Evolutionary conservation across 1,140 invertebrate genomes (phyloP).

Genomic region (Hyles vespertilio): DNA sequence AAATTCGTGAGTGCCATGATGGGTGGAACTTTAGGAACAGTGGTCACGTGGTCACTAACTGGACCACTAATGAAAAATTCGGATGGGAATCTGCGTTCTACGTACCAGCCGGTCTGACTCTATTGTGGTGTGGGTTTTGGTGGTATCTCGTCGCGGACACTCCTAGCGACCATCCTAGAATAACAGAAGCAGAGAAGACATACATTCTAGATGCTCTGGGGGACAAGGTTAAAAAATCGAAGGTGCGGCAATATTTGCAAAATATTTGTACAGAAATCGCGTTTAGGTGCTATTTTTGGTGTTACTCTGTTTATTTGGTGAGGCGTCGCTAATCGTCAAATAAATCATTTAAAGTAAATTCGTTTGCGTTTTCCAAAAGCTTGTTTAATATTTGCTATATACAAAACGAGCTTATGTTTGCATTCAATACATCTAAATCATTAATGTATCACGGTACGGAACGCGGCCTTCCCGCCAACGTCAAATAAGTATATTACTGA

Average conservation of each 20-base stretch:
- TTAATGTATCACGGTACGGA: too few species aligned
- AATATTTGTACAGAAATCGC: conserved; percentile 1
- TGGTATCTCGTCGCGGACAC: conserved; percentile 81
- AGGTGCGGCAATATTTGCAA: conserved; percentile 43
- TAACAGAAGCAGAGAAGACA: conserved; percentile 82
- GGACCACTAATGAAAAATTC: conserved; percentile 78
- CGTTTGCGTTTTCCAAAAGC: not conserved
- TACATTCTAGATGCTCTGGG: conserved; percentile 63
- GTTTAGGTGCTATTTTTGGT: conserved; percentile 5
- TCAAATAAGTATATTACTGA: not conserved
- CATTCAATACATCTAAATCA: too few species aligned
- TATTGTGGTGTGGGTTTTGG: conserved; percentile 81
- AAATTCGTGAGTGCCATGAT: conserved; percentile 85
- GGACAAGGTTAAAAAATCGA: conserved; percentile 60
- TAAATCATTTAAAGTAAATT: conserved; percentile 2
- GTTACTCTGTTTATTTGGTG: not conserved
- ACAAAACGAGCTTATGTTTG: not conserved
- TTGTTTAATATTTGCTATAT: too few species aligned
- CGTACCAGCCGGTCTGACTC: conserved; percentile 77
- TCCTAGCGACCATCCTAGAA: conserved; percentile 85
- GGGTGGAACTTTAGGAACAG: conserved; percentile 87
- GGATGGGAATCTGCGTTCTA: conserved; percentile 88
- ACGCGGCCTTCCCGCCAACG: too few species aligned
- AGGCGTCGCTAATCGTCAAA: not conserved
- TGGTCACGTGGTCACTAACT: conserved; percentile 84